Base-by-base conservation (phyloP, 2,888 invertebrate species). In the Microctonus aethiopoides region DNA sequence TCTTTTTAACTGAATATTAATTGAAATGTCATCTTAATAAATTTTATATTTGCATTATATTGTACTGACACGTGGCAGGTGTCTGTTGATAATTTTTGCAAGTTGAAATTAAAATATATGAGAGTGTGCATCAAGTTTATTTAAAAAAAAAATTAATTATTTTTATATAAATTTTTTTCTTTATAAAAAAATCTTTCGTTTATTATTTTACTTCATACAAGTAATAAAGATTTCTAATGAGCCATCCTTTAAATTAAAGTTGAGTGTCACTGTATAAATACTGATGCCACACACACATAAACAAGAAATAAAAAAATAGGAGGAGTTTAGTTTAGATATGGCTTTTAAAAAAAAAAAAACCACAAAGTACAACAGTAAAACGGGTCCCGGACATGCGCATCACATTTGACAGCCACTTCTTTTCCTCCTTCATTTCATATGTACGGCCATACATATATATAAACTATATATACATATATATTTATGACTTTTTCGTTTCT, bases 281-380 rank as follows among this genome's bases (percentile, higher is more conserved):
- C n/a, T n/a, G n/a, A n/a, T n/a, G n/a, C n/a, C 7, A 5, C 16
- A 5, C 4, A 16, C 20, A 46, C 16, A 3, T 29, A 29, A 29
- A 29, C 29, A 20, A 1, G 16, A n/a, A 16, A 46, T 16, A 7
- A 16, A 7, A n/a, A 10, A n/a, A 46, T 7, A 46, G 46, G 16
- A n/a, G 16, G 16, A n/a, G n/a, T 4, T 39, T 3, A 39, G 39
- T n/a, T 46, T 29, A 67, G 60, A 52, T 52, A 36, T 16, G 41
- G 26, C 61, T 71, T 72, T 66, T 20, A 39, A 41, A 41, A 41
- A 46, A 41, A 41, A 46, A 46, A 80, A 81, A 82, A 83, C 82
- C 83, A 74, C 83, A 81, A 83, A 82, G 80, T 82, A 79, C 78
- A 77, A 74, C 78, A 77, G 80, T 82, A 83, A 84, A 84, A 77